Evolutionary conservation across 2,888 invertebrate species (phyloP), one percentile per base, ranked within the genome.

Genomic region (Volucella bombylans): DNA sequence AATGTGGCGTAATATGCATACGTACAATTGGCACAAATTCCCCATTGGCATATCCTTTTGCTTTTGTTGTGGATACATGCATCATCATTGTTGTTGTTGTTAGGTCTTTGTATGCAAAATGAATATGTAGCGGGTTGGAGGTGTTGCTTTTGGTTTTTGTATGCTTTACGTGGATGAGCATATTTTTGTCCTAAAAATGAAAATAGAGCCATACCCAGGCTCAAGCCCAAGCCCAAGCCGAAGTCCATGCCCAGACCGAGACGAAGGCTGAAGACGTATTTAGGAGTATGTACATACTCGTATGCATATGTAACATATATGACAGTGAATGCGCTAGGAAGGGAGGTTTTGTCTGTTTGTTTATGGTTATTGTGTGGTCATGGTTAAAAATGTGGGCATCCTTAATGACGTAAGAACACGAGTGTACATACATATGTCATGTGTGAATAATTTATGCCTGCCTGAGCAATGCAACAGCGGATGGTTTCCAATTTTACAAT

Each of bases 1-100:
- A 43, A 52, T 39, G 41, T 54, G 62, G 23, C 72, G 55, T 50
- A 45, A 55, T 54, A 67, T 71, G 76, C 80, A 67, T 65, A 76
- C 81, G 76, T 81, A 85, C 81, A 85, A 85, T 85, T 81, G 85
- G 76, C 85, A 85, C 67, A 77, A 81, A 65, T 65, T 57, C 59
- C 4, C 4, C 62, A 69, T 69, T 79, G 57, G 52, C 50, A 74
- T 55, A 61, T 43, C 31, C 31, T 31, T 6, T 31, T 31, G 4
- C 0, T 31, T 31, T 31, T 31, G 31, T 31, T 31, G 31, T 31
- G 1, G 6, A 31, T 31, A 31, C 31, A 15, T 6, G 18, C 18
- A 4, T n/a, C 6, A 12, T n/a, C 23, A 38, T 18, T 15, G 49
- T 45, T 61, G 68, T 76, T 81, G 76, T 81, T 54, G 67, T 41